Base-by-base conservation (phyloP, 2,888 invertebrate species). In the Sarcophaga variegata region DNA sequence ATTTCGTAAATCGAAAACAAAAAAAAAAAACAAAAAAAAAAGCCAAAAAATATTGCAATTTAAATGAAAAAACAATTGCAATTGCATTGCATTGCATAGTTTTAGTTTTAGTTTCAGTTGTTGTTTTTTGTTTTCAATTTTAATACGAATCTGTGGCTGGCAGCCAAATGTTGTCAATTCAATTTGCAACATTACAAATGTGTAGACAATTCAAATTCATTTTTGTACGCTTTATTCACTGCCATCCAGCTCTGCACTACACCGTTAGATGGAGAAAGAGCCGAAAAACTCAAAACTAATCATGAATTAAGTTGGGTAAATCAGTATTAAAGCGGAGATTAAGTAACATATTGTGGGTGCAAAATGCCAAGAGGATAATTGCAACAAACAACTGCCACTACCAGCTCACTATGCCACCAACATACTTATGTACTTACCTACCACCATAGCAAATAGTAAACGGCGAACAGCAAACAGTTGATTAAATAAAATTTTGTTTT, bases 131-230 rank as follows among this genome's bases (percentile, higher is more conserved):
- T 79, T 4, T 25, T 62, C 22, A 76, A 69, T 72, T 84, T 54
- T 14, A 12, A 54, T 14, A 54, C 54, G 81, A 78, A 81, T 69
- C 74, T 83, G 75, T 87, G 71, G 87, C 78, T 77, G 76, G 80
- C 78, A 81, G 85, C 85, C 85, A 85, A 81, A 85, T 85, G 84
- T 87, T 85, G 87, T 87, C 87, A 87, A 87, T 87, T 87, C 84
- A 87, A 87, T 87, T 87, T 87, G 87, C 87, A 84, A 79, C 78
- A 87, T 84, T 84, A 75, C 81, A 87, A 83, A 75, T 79, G 78
- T 83, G 70, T 75, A 70, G 70, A 54, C 84, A 84, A 84, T 80
- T 80, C 75, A 84, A 72, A 71, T 80, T 75, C 71, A 70, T 14
- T 66, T 75, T 63, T 63, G 45, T 25, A 67, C 76, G 49, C 70